Evolutionary conservation across 2,888 invertebrate genomes (phyloP), one percentile per base, ranked within the genome.

Genomic region (Trachelus iudaicus): DNA sequence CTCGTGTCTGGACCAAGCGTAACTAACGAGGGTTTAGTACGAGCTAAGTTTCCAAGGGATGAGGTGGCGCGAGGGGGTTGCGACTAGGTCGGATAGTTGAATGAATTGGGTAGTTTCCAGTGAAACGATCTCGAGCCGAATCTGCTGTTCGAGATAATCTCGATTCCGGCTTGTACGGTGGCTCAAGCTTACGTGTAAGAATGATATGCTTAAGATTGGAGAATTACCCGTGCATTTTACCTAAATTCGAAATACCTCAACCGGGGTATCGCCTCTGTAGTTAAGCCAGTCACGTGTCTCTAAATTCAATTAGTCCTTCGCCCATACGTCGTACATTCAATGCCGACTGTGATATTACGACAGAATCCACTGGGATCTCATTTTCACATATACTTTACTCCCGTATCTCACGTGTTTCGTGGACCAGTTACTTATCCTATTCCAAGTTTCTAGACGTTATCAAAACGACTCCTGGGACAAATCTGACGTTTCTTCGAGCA

Each of bases 401-500:
- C 2, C 40, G 6, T 40, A 15, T 15, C 40, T 40, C 40, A 56
- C 23, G 40, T 56, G 23, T 56, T 56, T 23, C 23, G 23, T 40
- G 40, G 40, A 56, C 40, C 40, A 56, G 40, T 56, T 23, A 2
- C 23, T 9, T 56, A 56, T 23, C 40, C 40, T 23, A 23, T 23
- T 23, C 23, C 40, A 56, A 23, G 40, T 56, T 56, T 56, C 40
- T 23, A 56, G 40, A 56, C 40, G 40, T 23, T 23, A 23, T 23
- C 23, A 23, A 4, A 56, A 3, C 9, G 40, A 23, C 77, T 77
- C 79, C 77, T 73, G 73, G 76, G 75, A 82, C 74, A 77, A 83
- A 82, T 83, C 82, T 83, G 81, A 84, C 77, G 79, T 83, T 75
- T 77, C 34, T 79, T 75, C 78, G 75, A 83, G 80, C 79, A 40